Percentiles rank a stretch among this genome's conserved stretches.
Evolutionary conservation across 2,797 vertebrate genomes (phyloP).

Genomic region (Melanogrammus aeglefinus): DNA sequence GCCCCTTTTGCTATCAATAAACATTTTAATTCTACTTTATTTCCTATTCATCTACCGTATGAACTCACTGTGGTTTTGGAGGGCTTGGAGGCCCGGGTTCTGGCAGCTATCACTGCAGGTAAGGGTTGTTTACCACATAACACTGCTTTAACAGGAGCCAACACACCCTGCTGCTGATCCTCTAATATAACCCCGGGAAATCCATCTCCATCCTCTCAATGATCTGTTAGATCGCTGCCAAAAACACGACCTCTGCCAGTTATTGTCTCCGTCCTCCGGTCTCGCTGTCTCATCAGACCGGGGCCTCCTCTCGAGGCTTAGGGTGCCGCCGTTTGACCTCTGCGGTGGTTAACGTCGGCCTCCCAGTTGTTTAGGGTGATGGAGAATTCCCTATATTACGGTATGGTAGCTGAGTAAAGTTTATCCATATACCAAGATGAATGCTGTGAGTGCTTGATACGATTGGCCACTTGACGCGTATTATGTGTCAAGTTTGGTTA

Average conservation of each 20-base stretch:
- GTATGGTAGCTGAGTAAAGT: neutral
- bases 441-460: too few relatives aligned
- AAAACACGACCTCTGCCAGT: neutral
- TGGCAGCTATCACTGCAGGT: neutral
- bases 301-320: neutral
- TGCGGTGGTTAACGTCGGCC: neutral
- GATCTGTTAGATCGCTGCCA: neutral
- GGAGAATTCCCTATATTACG: neutral
- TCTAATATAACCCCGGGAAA: neutral
- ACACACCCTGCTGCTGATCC: neutral
- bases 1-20: neutral
- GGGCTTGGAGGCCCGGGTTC: neutral
- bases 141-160: neutral
- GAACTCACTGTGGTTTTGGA: neutral
- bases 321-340: neutral
- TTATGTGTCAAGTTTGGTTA: too few relatives aligned
- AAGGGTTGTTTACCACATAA: conserved; percentile 3
- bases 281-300: neutral
- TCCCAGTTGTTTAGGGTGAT: neutral
- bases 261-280: neutral
- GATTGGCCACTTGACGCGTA: too few relatives aligned
- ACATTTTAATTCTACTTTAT: neutral
- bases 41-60: conserved; percentile 1
- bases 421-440: too few relatives aligned
- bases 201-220: neutral